Evolutionary conservation across 2,113 vertebrate species (phyloP), one percentile per base, ranked within the genome.

Genomic region (Dicentrarchus labrax): DNA sequence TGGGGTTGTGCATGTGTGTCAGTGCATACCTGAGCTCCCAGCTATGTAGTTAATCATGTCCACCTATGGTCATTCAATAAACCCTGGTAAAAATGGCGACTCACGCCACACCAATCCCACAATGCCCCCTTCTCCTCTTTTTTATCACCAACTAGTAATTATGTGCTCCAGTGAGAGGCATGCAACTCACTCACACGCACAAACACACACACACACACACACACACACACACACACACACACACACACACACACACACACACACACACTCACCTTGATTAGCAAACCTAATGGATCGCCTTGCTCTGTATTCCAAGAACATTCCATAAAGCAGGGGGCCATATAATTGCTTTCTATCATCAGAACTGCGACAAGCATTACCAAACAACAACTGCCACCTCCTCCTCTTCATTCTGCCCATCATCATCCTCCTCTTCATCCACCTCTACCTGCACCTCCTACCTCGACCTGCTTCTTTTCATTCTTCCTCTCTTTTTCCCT

Each of bases 141-240:
- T 94, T 90, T 89, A 92, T 91, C 87, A 92, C 82, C 88, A 90
- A 82, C 74, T 86, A 79, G 81, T 87, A 93, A 92, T 92, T 86
- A 91, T 80, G 81, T 92, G 87, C 91, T 93, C 72, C 88, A 90
- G 78, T 89, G 80, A 91, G 85, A 93, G 81, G 76, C 78, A 89
- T 86, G 82, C 76, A 72, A 30, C 70, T 62, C 70, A 30, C 66
- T 53, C 53, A 9, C 61, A 81, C 70, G 30, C 30, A 30, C 30
- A 30, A 30, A 30, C 30, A 30, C 30, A 78, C 62, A 71, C 51
- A 76, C 7, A 69, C 67, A 86, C 69, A 77, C 43, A 41, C 13
- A 65, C 76, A 76, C 79, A 76, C 86, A 88, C 81, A 78, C 66
- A 3, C 80, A n/a, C n/a, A n/a, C n/a, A n/a, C n/a, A n/a, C n/a